Base-by-base conservation (phyloP, 1,140 invertebrate genomes). In the Aphelinus certus region DNA sequence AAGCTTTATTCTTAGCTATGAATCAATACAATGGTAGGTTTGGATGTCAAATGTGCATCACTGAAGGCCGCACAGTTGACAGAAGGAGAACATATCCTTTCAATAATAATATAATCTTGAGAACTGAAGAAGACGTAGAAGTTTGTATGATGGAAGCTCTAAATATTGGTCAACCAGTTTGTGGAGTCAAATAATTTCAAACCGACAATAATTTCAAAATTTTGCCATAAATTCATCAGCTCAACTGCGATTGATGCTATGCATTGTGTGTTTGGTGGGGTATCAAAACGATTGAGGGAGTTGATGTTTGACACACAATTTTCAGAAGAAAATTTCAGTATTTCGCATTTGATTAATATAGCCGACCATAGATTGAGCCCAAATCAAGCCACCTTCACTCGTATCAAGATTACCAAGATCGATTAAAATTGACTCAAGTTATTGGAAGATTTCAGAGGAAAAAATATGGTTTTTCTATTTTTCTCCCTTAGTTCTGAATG, bases 371-470 rank as follows among this genome's bases (percentile, higher is more conserved):
- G 70, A 61, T 42, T 79, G 7, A 10, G 6, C 45, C 45, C 3
- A 51, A 6, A 61, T 76, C 7, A 73, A 56, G 5, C 74, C 78
- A 66, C 78, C 77, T 46, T 76, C 74, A 0, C 75, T 61, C 56
- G 3, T 79, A 1, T 70, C 78, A 55, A 57, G 77, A 10, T 58
- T 56, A 9, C 76, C 76, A 7, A 58, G 79, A 60, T 70, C 76
- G 0, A 78, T 82, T 49, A 53, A 76, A 76, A 69, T 75, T 6
- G 77, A 82, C 55, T 56, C 76, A 5, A 1, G 9, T 0, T 76
- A 75, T 61, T 78, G 67, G 67, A 78, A 80, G 58, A 76, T 46
- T 7, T 73, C 73, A 4, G 78, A 79, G 47, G 63, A 57, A 7
- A 79, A 79, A 76, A 48, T 7, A 49, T 71, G 56, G 67, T 67